A percentile compares a stretch with the other conserved stretches of the same genome.
These are phyloP conservation scores for Lophotriccus pileatus DNA, from an alignment of 2,797 vertebrate species.

Conservation along the genomic window DNA sequence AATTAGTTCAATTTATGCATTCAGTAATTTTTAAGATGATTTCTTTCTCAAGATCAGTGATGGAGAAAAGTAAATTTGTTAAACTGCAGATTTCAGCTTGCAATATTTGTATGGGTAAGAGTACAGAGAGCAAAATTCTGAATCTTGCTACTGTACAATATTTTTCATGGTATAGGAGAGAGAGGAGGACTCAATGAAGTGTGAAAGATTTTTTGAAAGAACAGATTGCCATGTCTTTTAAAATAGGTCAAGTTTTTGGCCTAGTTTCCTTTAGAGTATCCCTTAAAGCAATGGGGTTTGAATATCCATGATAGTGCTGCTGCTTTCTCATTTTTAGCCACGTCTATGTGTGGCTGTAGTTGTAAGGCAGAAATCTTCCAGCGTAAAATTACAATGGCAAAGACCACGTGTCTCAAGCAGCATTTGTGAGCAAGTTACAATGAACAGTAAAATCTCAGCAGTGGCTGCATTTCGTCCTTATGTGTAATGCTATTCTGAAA, in stretches of 20 bases:
- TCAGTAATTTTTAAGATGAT: background rate
- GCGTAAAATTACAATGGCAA: background rate
- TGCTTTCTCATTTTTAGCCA: background rate
- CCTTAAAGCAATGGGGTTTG: slow-evolving; percentile 43
- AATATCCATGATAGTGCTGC: background rate
- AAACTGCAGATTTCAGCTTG: background rate
- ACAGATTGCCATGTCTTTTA: slow-evolving; percentile 63
- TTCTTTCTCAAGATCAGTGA: background rate
- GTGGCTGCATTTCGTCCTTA: background rate
- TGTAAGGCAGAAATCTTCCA: background rate
- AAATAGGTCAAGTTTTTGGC: slow-evolving; percentile 69
- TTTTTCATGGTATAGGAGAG: slow-evolving; percentile 22
- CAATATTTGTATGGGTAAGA: background rate
- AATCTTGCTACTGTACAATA: background rate
- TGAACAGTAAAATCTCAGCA: background rate
- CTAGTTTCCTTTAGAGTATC: slow-evolving; percentile 43
- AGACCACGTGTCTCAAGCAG: background rate
- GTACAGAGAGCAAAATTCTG: background rate
- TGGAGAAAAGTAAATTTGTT: background rate
- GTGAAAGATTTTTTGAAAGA: slow-evolving; percentile 57
- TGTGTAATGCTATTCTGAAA: background rate
- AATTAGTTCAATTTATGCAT: background rate
- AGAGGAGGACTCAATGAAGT: slow-evolving; percentile 41
- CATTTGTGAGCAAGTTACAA: background rate
- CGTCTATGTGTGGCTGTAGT: background rate